Conservation (phyloP, 2,113 vertebrate genomes). For the Abramis brama region DNA sequence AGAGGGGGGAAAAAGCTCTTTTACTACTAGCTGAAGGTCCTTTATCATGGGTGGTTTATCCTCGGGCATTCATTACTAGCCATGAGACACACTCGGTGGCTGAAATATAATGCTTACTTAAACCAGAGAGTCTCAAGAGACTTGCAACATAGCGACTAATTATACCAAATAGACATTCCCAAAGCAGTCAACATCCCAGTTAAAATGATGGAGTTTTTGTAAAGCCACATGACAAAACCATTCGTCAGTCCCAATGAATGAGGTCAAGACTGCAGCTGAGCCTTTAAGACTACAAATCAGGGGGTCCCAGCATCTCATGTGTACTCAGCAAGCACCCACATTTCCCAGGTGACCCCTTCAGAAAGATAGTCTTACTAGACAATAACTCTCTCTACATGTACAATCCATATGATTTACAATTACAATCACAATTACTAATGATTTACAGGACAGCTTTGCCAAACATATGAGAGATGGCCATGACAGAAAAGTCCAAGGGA, state of each 20-base stretch:
- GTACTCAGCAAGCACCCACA: neutral
- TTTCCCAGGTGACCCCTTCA: conserved; percentile 4
- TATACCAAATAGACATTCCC: neutral
- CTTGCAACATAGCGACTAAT: conserved; percentile 6
- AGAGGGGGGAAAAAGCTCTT: neutral
- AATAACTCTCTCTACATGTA: neutral
- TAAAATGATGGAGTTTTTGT: conserved; percentile 21
- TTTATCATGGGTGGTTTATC: conserved; percentile 17
- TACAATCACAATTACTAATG: neutral
- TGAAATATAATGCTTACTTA: conserved; percentile 25
- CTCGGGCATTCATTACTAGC: conserved; percentile 32
- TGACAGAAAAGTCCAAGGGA: conserved; percentile 7
- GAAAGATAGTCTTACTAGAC: conserved; percentile 7
- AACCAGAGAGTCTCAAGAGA: neutral
- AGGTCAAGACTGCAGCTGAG: conserved; percentile 6
- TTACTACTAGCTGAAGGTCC: neutral
- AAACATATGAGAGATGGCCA: conserved; percentile 1
- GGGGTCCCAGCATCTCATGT: conserved; percentile 4
- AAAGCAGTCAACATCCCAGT: conserved; percentile 40
- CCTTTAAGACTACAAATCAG: conserved; percentile 27
- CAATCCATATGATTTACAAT: neutral
- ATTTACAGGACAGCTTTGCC: conserved; percentile 12
- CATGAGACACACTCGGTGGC: conserved; percentile 18
- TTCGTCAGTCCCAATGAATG: neutral
- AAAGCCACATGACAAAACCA: neutral